Evolutionary conservation across 2,888 invertebrate species (phyloP).

Genomic region (Cheiracanthium punctorium): DNA sequence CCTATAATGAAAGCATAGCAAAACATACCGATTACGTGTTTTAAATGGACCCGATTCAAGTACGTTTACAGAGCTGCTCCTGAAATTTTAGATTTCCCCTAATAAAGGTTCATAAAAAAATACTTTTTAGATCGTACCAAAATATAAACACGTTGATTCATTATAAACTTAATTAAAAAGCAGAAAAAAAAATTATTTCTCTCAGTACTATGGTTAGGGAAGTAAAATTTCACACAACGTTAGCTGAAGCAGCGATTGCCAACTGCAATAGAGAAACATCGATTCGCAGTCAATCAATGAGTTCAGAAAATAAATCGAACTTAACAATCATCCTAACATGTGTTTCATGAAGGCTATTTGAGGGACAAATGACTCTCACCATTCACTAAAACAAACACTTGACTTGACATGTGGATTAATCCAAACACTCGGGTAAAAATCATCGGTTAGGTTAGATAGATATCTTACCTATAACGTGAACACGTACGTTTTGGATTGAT

Average conservation of each 20-base stretch:
- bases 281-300: too few species aligned
- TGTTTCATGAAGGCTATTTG: too few species aligned
- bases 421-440: too few species aligned
- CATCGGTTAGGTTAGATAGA: too few species aligned
- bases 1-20: not conserved
- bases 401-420: too few species aligned
- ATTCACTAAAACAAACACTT: too few species aligned
- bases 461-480: too few species aligned
- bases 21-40: conserved; percentile 1
- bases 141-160: not conserved
- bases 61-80: not conserved
- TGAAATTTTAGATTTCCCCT: not conserved
- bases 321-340: too few species aligned
- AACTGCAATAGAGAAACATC: not conserved
- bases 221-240: conserved; percentile 59
- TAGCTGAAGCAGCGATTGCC: conserved; percentile 35
- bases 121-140: not conserved
- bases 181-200: not conserved
- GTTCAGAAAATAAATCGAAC: too few species aligned
- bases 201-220: not conserved
- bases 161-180: not conserved
- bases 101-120: not conserved
- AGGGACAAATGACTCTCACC: too few species aligned
- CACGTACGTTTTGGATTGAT: too few species aligned
- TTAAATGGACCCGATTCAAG: not conserved